A percentile compares a stretch with the other conserved stretches of the same genome.
Evolutionary conservation across 2,888 invertebrate species (phyloP).

Genomic region (Drosophila hawaiiensis): DNA sequence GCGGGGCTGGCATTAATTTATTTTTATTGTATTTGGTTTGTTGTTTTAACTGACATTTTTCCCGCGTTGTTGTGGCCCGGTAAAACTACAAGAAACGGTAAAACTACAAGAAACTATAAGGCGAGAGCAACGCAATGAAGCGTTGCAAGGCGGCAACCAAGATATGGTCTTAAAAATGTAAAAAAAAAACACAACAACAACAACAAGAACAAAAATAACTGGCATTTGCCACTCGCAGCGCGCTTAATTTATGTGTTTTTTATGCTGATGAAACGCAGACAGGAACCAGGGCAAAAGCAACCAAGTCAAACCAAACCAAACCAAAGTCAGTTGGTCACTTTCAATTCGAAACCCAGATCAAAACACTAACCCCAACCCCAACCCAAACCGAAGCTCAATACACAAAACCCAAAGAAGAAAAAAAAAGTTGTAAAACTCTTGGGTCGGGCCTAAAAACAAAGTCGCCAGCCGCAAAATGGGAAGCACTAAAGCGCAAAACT

Average conservation of each 20-base stretch:
- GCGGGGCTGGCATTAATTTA: constrained; percentile 48
- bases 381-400: neutral
- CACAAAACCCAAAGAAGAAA: neutral
- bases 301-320: constrained; percentile 20
- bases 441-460: constrained; percentile 4
- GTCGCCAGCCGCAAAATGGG: constrained; percentile 31
- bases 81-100: constrained; percentile 24
- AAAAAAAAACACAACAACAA: constrained; percentile 4
- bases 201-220: constrained; percentile 33
- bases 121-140: constrained; percentile 63
- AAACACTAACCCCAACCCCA: constrained; percentile 5
- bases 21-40: constrained; percentile 56
- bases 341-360: constrained; percentile 12
- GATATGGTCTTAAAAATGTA: constrained; percentile 49
- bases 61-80: constrained; percentile 15
- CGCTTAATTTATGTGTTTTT: constrained; percentile 84
- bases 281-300: constrained; percentile 30
- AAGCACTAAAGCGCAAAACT: constrained; percentile 36
- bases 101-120: constrained; percentile 4
- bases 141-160: constrained; percentile 72
- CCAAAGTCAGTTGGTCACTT: constrained; percentile 40
- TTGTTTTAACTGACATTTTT: constrained; percentile 43
- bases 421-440: constrained; percentile 24
- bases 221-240: constrained; percentile 73
- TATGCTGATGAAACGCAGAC: constrained; percentile 82